phyloP scores from a whole-genome alignment of 2,113 vertebrate genomes.

The Odontesthes bonariensis region DNA sequence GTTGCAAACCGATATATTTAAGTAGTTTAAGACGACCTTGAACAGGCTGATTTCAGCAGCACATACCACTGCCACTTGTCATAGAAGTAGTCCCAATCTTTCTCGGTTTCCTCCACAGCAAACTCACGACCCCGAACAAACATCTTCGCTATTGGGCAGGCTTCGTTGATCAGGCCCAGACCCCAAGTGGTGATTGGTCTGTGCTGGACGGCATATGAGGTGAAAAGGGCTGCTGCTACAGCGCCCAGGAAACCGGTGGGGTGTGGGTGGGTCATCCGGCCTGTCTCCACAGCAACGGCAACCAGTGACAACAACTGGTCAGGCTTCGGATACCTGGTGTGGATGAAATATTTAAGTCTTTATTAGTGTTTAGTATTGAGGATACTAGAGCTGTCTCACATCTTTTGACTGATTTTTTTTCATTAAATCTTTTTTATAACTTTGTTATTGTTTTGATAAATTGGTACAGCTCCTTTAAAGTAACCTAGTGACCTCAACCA shows the following conservation, averaged over 20 bases:
- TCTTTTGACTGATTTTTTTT: too few species aligned
- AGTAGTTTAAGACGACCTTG: constrained; percentile 3
- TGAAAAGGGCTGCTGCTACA: constrained; percentile 84
- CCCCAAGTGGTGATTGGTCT: constrained; percentile 85
- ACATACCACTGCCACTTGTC: constrained; percentile 86
- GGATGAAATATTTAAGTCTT: background rate
- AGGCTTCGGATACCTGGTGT: constrained; percentile 80
- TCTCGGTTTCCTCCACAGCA: constrained; percentile 75
- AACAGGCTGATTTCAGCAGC: background rate
- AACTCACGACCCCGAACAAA: constrained; percentile 73
- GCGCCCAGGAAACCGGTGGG: constrained; percentile 86
- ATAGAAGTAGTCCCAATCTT: constrained; percentile 85
- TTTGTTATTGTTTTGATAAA: too few species aligned
- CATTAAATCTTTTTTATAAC: too few species aligned
- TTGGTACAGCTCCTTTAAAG: too few species aligned
- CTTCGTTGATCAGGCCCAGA: constrained; percentile 80
- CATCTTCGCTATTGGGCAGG: constrained; percentile 81
- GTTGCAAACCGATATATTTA: background rate
- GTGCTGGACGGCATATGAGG: constrained; percentile 81
- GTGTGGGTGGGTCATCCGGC: constrained; percentile 89
- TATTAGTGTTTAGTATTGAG: background rate
- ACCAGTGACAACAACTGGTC: constrained; percentile 82
- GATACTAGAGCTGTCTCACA: too few species aligned
- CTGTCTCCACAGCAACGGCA: constrained; percentile 84
- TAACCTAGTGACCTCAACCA: too few species aligned